These are phyloP conservation scores for Cuculus canorus DNA, from an alignment of 2,797 vertebrate genomes.

Conservation along the genomic window DNA sequence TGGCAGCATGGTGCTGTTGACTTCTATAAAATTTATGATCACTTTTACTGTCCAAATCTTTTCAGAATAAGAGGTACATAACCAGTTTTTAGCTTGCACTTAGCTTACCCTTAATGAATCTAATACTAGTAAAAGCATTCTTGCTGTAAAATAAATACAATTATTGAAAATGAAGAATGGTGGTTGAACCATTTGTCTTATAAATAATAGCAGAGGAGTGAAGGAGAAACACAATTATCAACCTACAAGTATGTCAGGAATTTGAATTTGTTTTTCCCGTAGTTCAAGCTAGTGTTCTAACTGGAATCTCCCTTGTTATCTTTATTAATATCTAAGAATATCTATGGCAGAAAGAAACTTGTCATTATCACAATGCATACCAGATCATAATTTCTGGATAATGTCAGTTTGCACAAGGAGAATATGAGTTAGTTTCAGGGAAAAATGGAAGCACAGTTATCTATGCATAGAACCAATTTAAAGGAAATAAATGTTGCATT, in stretches of 20 bases:
- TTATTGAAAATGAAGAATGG: background rate
- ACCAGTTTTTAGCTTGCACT: background rate
- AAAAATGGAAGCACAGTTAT: background rate
- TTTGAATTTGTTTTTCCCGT: background rate
- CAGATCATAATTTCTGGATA: background rate
- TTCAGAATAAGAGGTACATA: background rate
- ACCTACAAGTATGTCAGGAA: background rate
- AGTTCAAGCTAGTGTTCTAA: background rate
- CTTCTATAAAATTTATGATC: background rate
- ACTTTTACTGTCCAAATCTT: background rate
- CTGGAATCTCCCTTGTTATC: background rate
- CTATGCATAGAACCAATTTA: background rate
- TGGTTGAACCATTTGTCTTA: background rate
- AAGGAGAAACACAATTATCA: background rate
- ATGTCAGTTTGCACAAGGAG: background rate
- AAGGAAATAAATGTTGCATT: background rate
- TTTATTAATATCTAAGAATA: background rate
- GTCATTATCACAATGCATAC: background rate
- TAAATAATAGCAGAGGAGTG: background rate
- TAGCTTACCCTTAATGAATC: background rate
- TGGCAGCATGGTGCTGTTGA: background rate
- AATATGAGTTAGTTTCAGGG: background rate
- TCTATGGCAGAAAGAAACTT: background rate
- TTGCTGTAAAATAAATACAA: background rate
- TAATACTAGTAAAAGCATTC: background rate